phyloP scores from a whole-genome alignment of 1,140 invertebrate genomes.

The Bombus huntii region DNA sequence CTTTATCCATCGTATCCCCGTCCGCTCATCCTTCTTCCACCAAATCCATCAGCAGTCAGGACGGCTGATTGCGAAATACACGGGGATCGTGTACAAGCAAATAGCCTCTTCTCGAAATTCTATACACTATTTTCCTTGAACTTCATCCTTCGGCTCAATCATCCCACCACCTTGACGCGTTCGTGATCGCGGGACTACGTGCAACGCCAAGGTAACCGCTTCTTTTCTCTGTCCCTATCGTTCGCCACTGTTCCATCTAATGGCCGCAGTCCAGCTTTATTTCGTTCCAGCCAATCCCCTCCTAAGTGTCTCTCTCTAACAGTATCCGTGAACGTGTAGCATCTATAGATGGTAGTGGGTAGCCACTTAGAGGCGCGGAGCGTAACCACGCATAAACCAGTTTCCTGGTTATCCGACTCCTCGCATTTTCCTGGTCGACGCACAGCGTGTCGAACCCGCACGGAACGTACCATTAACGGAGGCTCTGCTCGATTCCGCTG shows the following conservation, averaged over 20 bases:
- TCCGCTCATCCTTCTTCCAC: constrained; percentile 40
- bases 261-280: constrained; percentile 58
- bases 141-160: constrained; percentile 54
- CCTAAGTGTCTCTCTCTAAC: constrained; percentile 52
- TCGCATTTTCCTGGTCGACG: constrained; percentile 76
- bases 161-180: constrained; percentile 47
- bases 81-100: constrained; percentile 29
- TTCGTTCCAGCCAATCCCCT: constrained; percentile 56
- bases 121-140: constrained; percentile 59
- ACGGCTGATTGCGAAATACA: constrained; percentile 43
- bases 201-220: constrained; percentile 55
- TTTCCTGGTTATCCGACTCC: constrained; percentile 80
- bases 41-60: constrained; percentile 65
- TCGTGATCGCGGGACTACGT: constrained; percentile 44
- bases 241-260: constrained; percentile 60
- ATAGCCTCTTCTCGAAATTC: constrained; percentile 62
- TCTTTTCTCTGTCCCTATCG: constrained; percentile 32
- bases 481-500: constrained; percentile 64
- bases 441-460: constrained; percentile 70
- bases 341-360: constrained; percentile 64
- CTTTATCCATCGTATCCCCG: constrained; percentile 25
- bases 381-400: constrained; percentile 80
- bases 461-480: constrained; percentile 76
- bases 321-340: constrained; percentile 56
- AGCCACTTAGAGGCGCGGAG: constrained; percentile 70